Conservation (phyloP, 2,113 vertebrate genomes). For the Thinocorus orbignyianus region DNA sequence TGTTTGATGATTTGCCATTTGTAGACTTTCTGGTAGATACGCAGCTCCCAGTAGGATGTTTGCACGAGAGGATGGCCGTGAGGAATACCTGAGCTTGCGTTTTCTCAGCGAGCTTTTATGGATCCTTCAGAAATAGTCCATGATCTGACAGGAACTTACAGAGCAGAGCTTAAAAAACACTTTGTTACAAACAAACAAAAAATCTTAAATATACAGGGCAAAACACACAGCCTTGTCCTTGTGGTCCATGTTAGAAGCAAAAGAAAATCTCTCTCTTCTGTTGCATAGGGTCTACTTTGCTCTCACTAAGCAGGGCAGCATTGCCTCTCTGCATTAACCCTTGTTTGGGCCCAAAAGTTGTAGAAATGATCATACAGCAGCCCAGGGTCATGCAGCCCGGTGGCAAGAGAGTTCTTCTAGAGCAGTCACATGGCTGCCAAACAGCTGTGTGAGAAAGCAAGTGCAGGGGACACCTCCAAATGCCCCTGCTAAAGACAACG, state of each 20-base stretch:
- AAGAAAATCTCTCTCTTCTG: not conserved
- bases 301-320: not conserved
- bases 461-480: not conserved
- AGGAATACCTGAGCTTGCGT: not conserved
- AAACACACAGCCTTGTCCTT: not conserved
- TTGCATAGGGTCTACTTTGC: not conserved
- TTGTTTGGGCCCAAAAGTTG: not conserved
- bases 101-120: not conserved
- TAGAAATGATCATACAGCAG: not conserved
- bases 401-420: not conserved
- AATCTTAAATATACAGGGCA: not conserved
- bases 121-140: not conserved
- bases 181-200: not conserved
- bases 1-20: not conserved
- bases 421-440: not conserved
- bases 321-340: not conserved
- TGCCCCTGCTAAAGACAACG: rapidly evolving
- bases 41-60: not conserved
- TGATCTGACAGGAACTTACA: not conserved
- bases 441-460: not conserved
- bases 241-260: not conserved
- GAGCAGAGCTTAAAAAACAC: not conserved
- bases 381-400: not conserved
- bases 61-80: not conserved
- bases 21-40: not conserved